Conservation (phyloP, 2,797 vertebrate genomes). For the Lithobates sylvaticus region DNA sequence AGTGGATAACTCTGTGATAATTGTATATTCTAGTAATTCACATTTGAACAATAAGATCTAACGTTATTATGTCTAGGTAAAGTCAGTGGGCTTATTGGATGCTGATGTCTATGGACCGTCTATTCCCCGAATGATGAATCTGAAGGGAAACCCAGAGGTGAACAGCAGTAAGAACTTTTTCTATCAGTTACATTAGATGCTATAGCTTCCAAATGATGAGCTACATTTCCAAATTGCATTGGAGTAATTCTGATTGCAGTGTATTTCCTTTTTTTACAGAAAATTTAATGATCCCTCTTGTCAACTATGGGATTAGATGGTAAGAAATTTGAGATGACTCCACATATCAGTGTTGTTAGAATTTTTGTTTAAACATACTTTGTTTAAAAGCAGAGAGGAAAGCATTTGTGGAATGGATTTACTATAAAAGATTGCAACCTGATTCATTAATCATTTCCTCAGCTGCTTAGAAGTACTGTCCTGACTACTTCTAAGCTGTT, state of each 20-base stretch:
- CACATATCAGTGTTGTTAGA: no score
- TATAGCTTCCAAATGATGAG: no score
- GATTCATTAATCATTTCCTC: no score
- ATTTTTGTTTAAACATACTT: no score
- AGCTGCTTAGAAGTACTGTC: no score
- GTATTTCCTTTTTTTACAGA: constrained; percentile 74
- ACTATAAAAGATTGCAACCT: no score
- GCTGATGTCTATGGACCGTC: constrained; percentile 94
- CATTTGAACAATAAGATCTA: background rate
- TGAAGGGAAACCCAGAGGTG: constrained; percentile 92
- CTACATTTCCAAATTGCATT: background rate
- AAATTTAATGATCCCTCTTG: constrained; percentile 92
- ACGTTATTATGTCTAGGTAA: constrained; percentile 74
- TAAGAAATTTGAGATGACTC: constrained; percentile 71
- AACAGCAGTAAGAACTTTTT: constrained; percentile 77
- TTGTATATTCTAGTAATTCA: background rate
- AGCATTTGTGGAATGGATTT: no score
- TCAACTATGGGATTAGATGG: constrained; percentile 94
- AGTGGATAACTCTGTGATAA: background rate
- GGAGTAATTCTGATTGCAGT: background rate
- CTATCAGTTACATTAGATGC: no score
- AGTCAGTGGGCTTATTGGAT: constrained; percentile 90
- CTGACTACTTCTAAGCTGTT: no score
- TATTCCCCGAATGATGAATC: constrained; percentile 95
- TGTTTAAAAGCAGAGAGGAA: no score